Percentiles rank a stretch among this genome's conserved stretches.
Evolutionary conservation across 2,113 vertebrate genomes (phyloP).

Genomic region (Sander vitreus): DNA sequence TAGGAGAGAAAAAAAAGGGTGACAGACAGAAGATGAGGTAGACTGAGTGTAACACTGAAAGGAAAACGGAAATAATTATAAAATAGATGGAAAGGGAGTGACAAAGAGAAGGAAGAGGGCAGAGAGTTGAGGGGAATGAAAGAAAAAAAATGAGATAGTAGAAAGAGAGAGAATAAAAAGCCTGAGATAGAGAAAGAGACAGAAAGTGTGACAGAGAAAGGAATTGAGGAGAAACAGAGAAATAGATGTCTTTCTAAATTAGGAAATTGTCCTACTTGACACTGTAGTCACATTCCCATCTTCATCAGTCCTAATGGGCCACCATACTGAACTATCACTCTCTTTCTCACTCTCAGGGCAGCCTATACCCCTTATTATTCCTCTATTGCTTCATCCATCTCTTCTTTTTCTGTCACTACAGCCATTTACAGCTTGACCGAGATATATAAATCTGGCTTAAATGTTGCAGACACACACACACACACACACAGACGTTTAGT

Average conservation of each 20-base stretch:
- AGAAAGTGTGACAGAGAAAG: neutral
- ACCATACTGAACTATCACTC: constrained; percentile 12
- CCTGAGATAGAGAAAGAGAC: neutral
- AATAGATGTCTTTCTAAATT: constrained; percentile 48
- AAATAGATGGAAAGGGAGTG: neutral
- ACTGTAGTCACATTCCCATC: constrained; percentile 35
- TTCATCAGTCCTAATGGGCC: constrained; percentile 52
- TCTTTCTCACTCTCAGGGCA: neutral
- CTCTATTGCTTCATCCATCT: constrained; percentile 17
- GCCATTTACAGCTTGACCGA: neutral
- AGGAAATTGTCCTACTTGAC: constrained; percentile 49
- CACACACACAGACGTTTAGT: neutral
- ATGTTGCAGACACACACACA: neutral
- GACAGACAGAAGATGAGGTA: neutral
- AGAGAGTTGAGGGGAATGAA: neutral
- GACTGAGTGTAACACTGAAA: neutral
- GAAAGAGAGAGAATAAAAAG: neutral
- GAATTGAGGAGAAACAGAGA: neutral
- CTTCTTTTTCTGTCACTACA: constrained; percentile 13
- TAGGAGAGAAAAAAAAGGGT: neutral
- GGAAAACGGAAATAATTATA: neutral
- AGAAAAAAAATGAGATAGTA: neutral
- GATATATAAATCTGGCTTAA: neutral
- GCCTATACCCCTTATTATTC: neutral
- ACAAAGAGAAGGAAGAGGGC: neutral